Conservation (phyloP, 2,113 vertebrate genomes). For the Pluvialis apricaria region DNA sequence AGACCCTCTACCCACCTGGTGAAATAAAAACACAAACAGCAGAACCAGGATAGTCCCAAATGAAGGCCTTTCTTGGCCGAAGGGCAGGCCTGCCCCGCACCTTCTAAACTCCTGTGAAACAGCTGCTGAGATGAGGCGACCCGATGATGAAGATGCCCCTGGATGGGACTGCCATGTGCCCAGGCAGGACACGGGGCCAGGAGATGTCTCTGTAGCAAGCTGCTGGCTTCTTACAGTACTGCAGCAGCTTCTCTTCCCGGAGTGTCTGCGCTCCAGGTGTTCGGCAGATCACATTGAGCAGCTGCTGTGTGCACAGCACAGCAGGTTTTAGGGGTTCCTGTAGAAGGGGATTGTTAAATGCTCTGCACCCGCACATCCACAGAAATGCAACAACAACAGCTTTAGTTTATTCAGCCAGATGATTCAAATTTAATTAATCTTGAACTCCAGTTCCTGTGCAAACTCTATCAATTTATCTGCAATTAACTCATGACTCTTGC, state of each 20-base stretch:
- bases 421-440: not conserved
- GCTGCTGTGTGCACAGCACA: not conserved
- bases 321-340: not conserved
- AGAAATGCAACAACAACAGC: not conserved
- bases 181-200: not conserved
- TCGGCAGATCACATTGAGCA: not conserved
- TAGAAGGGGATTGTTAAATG: rapidly evolving
- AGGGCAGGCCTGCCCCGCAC: no score
- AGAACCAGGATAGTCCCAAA: not conserved
- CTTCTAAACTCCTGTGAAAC: not conserved
- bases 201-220: no score
- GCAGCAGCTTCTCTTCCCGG: not conserved
- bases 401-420: not conserved
- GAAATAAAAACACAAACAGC: not conserved
- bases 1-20: not conserved
- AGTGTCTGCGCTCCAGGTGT: not conserved
- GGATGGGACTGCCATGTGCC: not conserved
- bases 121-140: not conserved
- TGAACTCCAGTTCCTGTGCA: not conserved
- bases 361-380: not conserved
- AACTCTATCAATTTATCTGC: not conserved
- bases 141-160: no score
- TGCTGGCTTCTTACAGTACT: not conserved
- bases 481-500: not conserved
- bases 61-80: not conserved